Percentiles rank a stretch among this genome's conserved stretches.
These are phyloP conservation scores for Eumacrocentrus americanus DNA, from an alignment of 2,888 invertebrate species.

Conservation along the genomic window DNA sequence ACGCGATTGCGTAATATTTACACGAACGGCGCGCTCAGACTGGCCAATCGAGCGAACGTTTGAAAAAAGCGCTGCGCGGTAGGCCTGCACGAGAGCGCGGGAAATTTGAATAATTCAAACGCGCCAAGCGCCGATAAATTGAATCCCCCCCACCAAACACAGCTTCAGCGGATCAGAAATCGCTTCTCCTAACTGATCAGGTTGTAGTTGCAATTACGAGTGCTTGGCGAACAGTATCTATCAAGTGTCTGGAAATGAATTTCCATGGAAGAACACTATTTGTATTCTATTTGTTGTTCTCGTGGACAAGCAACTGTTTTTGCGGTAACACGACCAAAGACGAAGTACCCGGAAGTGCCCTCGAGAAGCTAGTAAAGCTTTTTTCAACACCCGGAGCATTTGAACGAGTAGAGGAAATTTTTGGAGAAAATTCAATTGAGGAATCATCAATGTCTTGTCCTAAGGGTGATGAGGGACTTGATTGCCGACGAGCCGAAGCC, in stretches of 20 bases:
- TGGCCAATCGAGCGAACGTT: not conserved
- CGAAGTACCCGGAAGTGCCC: too few species aligned
- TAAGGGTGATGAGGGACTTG: conserved; percentile 58
- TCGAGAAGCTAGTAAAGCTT: conserved; percentile 57
- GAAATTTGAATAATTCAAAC: not conserved
- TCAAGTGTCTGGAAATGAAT: not conserved
- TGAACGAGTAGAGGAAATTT: conserved; percentile 53
- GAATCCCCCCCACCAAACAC: not conserved
- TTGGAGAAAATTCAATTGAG: conserved; percentile 53
- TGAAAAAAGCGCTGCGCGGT: not conserved
- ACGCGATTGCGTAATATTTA: conserved; percentile 41
- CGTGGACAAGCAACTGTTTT: too few species aligned
- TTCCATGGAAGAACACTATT: not conserved
- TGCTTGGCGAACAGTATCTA: not conserved
- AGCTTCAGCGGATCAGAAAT: not conserved
- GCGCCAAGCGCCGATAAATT: too few species aligned
- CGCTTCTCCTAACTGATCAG: not conserved
- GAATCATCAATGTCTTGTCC: conserved; percentile 54
- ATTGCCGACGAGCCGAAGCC: conserved; percentile 59
- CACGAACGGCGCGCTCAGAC: conserved; percentile 22
- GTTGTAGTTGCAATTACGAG: conserved; percentile 10
- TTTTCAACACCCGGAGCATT: conserved; percentile 60
- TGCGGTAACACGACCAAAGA: too few species aligned
- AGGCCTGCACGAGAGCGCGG: not conserved
- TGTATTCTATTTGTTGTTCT: not conserved